Evolutionary conservation across 2,888 invertebrate species (phyloP).

Genomic region (Mythimna lalbum): DNA sequence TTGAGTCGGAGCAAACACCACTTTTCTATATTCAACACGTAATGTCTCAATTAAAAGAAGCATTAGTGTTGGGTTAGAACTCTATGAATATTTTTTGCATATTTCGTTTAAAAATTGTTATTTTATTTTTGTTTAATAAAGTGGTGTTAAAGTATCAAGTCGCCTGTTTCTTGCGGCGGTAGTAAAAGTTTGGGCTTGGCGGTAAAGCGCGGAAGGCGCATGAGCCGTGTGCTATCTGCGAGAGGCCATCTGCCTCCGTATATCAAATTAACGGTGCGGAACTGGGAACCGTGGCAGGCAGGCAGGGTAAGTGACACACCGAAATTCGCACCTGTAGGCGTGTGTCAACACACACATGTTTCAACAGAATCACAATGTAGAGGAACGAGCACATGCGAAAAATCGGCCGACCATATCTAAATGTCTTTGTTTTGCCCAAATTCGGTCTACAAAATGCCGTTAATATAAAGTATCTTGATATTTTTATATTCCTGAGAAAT

Average conservation of each 20-base stretch:
- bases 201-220: constrained; percentile 67
- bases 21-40: constrained; percentile 17
- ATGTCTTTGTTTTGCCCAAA: constrained; percentile 72
- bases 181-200: constrained; percentile 60
- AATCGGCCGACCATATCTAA: constrained; percentile 73
- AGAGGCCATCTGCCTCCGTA: constrained; percentile 81
- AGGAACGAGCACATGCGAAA: constrained; percentile 67
- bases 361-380: constrained; percentile 19
- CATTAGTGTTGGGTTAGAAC: constrained; percentile 2
- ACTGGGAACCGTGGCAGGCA: constrained; percentile 69
- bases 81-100: constrained; percentile 9
- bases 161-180: constrained; percentile 49
- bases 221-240: constrained; percentile 71
- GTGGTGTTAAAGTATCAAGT: constrained; percentile 23
- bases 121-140: constrained; percentile 7
- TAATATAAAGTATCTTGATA: constrained; percentile 62
- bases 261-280: constrained; percentile 85
- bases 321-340: constrained; percentile 78
- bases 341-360: constrained; percentile 48
- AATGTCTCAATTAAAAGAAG: constrained; percentile 40
- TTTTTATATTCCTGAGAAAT: constrained; percentile 50
- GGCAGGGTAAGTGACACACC: constrained; percentile 67
- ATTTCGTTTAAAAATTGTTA: not conserved
- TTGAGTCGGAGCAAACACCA: constrained; percentile 29
- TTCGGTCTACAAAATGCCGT: constrained; percentile 60